Evolutionary conservation across 1,140 invertebrate species (phyloP), one percentile per base, ranked within the genome.

Genomic region (Euura lappo): DNA sequence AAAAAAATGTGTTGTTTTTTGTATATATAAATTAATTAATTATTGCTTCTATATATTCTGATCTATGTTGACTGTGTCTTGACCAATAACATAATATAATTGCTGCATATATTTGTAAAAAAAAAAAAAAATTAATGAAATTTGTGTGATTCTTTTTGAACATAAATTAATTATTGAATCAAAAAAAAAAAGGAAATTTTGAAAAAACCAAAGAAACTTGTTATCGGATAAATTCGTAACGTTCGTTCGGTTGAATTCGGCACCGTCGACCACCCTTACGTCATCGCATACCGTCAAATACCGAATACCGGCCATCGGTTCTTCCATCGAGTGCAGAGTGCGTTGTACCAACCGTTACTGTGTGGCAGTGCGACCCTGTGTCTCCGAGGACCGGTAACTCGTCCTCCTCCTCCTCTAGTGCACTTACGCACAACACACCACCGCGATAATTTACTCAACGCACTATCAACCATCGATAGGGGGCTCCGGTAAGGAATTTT

Each of bases 351-450:
- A 87, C 85, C 84, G 86, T 88, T 81, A 87, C 85, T 79, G 86
- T 87, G 84, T 88, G 85, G 84, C 87, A 88, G 85, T 88, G 85
- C 85, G 87, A 87, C 80, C 85, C 86, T 87, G 85, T 85, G 79
- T 86, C 86, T 87, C 85, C 86, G 85, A 88, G 84, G 87, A 86
- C 85, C 85, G 85, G 81, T 88, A 86, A 87, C 79, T 84, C 86
- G 85, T 84, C 83, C 81, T 87, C 86, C 83, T 86, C 85, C 78
- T 60, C 6, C 5, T 60, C 3, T 60, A 60, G 51, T 60, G 51
- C 51, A 60, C 4, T 60, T 60, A 60, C 51, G 51, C 51, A 60
- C 51, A 11, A 81, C 81, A 87, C 81, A 87, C 85, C 85, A 85
- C 85, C 86, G 84, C 86, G 85, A 87, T 88, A 87, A 86, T 84